phyloP scores from a whole-genome alignment of 2,888 invertebrate species.

The Xestia rhomboidea region DNA sequence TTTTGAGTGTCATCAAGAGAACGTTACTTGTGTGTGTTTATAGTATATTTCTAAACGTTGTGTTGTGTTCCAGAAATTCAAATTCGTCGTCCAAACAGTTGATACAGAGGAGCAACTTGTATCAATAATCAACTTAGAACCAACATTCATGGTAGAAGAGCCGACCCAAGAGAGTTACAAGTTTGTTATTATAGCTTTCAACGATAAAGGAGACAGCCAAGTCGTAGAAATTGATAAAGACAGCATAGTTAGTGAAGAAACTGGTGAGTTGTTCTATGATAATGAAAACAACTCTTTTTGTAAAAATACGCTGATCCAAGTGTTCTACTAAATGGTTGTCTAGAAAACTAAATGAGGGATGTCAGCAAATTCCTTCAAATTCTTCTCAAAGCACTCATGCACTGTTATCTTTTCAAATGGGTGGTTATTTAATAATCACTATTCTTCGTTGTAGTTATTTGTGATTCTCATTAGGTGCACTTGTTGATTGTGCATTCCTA shows the following conservation, averaged over 20 bases:
- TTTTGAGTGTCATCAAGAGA: background rate
- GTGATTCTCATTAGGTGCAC: background rate
- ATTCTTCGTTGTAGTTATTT: background rate
- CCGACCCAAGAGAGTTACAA: conserved; percentile 80
- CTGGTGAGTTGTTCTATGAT: conserved; percentile 69
- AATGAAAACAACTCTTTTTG: background rate
- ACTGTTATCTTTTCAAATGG: too few relatives aligned
- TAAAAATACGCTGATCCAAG: background rate
- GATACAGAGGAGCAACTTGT: conserved; percentile 77
- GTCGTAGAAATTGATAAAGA: conserved; percentile 80
- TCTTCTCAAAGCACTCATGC: too few relatives aligned
- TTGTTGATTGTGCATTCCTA: background rate
- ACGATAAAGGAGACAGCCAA: conserved; percentile 86
- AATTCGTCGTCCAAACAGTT: conserved; percentile 77
- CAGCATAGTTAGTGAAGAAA: conserved; percentile 75
- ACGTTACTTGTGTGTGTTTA: background rate
- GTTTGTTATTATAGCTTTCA: conserved; percentile 82
- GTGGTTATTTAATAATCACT: background rate
- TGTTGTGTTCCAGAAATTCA: conserved; percentile 82
- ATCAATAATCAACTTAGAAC: conserved; percentile 83
- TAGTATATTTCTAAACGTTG: too few relatives aligned
- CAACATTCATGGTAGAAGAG: conserved; percentile 83
- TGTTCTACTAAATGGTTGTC: background rate
- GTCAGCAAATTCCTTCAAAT: background rate
- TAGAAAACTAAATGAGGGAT: background rate